These are phyloP conservation scores for Galagoides demidoff DNA, from an alignment of 2,797 vertebrate genomes.

Conservation along the genomic window DNA sequence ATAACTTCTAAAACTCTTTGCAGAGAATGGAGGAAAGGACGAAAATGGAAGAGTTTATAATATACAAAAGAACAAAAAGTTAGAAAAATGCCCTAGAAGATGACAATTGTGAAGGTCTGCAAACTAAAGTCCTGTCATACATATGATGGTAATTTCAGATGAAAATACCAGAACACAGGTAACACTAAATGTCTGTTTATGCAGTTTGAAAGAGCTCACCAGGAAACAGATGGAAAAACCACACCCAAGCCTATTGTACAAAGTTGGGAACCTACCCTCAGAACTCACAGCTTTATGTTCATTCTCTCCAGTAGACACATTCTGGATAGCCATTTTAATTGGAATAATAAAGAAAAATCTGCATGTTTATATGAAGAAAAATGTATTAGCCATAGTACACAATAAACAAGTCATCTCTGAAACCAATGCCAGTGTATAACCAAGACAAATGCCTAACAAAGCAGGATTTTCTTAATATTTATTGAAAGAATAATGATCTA, in stretches of 20 bases:
- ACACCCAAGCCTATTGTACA: neutral
- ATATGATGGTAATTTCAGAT: neutral
- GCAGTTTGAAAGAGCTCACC: neutral
- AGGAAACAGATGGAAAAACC: neutral
- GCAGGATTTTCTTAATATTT: neutral
- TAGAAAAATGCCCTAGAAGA: neutral
- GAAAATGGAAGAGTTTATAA: neutral
- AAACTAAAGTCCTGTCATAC: neutral
- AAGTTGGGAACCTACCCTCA: neutral
- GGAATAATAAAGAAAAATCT: neutral
- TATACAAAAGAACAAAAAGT: neutral
- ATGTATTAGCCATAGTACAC: neutral
- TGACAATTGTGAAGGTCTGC: neutral
- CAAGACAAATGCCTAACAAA: neutral
- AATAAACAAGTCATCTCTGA: neutral
- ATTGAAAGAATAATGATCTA: neutral
- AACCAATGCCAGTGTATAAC: neutral
- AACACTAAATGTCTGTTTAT: neutral
- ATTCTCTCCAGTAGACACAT: neutral
- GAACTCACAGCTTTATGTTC: neutral
- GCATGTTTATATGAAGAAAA: neutral
- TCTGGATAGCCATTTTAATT: neutral
- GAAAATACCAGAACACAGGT: neutral
- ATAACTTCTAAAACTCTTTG: neutral
- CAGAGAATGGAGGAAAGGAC: neutral